These are phyloP conservation scores for Dyspetes luteomarginatus DNA, from an alignment of 2,888 invertebrate species.

Conservation along the genomic window DNA sequence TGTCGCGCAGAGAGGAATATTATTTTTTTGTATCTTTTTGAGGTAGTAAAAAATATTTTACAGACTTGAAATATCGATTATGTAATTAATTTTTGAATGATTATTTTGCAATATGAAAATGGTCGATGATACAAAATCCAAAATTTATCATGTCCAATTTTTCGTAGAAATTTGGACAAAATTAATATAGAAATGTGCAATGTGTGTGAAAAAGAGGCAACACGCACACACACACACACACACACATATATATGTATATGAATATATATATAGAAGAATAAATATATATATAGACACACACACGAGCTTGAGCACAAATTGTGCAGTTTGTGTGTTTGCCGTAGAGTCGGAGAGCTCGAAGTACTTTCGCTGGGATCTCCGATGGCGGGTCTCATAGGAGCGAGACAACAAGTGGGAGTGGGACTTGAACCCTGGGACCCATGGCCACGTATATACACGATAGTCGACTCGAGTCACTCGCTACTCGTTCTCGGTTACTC, in stretches of 20 bases:
- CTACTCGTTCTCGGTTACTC: constrained; percentile 79
- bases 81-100: too few species aligned
- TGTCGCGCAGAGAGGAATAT: background rate
- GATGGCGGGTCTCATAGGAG: constrained; percentile 25
- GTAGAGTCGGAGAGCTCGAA: constrained; percentile 51
- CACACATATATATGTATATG: too few species aligned
- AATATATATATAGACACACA: too few species aligned
- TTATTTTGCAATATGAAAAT: too few species aligned
- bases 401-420: constrained; percentile 74
- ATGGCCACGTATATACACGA: constrained; percentile 78
- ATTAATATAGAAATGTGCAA: too few species aligned
- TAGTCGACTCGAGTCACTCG: constrained; percentile 76
- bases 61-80: too few species aligned
- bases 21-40: background rate
- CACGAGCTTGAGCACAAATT: background rate
- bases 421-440: constrained; percentile 80
- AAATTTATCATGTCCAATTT: too few species aligned
- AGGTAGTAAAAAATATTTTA: background rate
- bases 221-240: too few species aligned
- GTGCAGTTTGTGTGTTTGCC: background rate
- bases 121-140: too few species aligned
- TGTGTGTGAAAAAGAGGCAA: too few species aligned
- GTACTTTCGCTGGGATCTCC: constrained; percentile 80
- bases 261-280: too few species aligned
- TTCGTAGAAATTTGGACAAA: too few species aligned